phyloP scores from a whole-genome alignment of 2,888 invertebrate species.

The Anthrax anthrax region DNA sequence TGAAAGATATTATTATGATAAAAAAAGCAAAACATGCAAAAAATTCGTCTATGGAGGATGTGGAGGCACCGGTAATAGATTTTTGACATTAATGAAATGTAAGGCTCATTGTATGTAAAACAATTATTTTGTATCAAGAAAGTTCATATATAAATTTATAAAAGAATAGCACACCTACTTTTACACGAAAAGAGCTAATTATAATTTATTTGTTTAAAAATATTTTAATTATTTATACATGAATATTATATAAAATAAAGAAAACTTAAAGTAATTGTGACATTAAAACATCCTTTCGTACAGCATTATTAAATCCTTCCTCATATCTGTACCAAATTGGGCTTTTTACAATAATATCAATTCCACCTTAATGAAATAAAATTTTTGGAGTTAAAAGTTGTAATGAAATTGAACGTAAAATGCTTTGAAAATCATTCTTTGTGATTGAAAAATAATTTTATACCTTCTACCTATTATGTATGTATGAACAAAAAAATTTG shows the following conservation, averaged over 20 bases:
- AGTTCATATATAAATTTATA: no score
- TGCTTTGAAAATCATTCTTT: constrained; percentile 42
- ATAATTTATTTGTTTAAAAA: no score
- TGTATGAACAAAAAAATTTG: no score
- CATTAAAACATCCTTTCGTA: constrained; percentile 63
- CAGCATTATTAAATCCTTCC: constrained; percentile 91
- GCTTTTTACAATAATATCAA: constrained; percentile 49
- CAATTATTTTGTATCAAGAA: no score
- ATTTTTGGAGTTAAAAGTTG: constrained; percentile 30
- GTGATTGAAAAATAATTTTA: no score
- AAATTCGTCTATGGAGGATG: constrained; percentile 9
- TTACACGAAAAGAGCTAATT: no score
- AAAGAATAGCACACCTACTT: no score
- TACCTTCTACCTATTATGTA: no score
- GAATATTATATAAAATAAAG: no score
- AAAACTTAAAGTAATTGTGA: constrained; percentile 47
- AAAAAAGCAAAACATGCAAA: no score
- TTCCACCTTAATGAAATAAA: constrained; percentile 25
- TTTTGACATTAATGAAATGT: background rate
- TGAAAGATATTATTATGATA: no score
- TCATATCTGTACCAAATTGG: constrained; percentile 85
- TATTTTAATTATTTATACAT: no score
- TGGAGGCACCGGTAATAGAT: constrained; percentile 7
- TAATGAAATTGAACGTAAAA: constrained; percentile 50
- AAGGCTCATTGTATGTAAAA: constrained; percentile 5